Base-by-base conservation (phyloP, 2,888 invertebrate genomes). In the Tillus elongatus region DNA sequence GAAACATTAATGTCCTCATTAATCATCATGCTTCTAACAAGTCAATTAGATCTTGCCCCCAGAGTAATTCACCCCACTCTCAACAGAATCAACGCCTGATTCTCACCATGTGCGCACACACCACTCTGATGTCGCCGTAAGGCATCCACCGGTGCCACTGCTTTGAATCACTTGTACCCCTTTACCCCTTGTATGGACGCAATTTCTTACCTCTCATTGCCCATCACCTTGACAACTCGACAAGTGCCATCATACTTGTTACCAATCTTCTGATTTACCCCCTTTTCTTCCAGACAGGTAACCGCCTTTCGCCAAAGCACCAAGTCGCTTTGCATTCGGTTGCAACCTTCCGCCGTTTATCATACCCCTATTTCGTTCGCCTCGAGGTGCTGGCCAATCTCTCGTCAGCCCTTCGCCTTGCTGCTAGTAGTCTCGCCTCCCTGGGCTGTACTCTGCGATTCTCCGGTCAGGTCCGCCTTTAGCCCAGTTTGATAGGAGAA, bases 401-500 rank as follows among this genome's bases (percentile, higher is more conserved):
- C 15, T 28, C 36, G 8, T 11, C 30, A 16, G 40, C 33, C 36
- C 32, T 9, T 19, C 16, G 11, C 27, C 35, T 29, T 24, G 6
- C 8, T 8, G 12, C 32, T 13, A 4, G 32, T 10, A 32, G 15
- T 43, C 36, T 29, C 29, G 29, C 10, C 29, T 9, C 29, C 29
- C 11, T 29, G 29, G 4, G 11, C 8, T 10, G 4, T 4, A 10
- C 9, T n/a, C 6, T 6, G 9, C 10, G 29, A 10, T 8, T 4
- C 11, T 29, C 10, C 6, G 11, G 40, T n/a, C 35, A 44, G 35
- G 14, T 44, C 42, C 11, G 38, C 40, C 26, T 42, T 16, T 14
- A n/a, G 13, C 19, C 46, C 47, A 8, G 24, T 9, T 12, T 16
- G 16, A 34, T 51, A 47, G 2, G 49, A 44, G 13, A 54, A 51